Evolutionary conservation across 2,797 vertebrate species (phyloP).

Genomic region (Chiroxiphia lanceolata): DNA sequence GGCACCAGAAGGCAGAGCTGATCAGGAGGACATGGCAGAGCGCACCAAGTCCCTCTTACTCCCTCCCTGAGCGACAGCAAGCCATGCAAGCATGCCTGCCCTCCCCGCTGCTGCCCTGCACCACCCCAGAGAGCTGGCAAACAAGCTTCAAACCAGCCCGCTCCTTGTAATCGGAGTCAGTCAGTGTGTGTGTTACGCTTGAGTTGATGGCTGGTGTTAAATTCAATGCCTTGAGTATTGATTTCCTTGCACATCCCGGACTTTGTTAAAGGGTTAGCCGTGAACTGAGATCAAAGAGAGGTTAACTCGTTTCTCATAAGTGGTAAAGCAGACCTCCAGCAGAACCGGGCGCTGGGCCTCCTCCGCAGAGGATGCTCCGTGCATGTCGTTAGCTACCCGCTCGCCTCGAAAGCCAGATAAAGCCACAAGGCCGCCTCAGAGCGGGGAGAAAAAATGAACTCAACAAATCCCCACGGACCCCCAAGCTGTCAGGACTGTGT

Average conservation of each 20-base stretch:
- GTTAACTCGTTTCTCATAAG: slow-evolving; percentile 72
- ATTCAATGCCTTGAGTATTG: slow-evolving; percentile 75
- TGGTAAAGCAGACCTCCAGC: slow-evolving; percentile 68
- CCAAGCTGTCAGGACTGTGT: neutral
- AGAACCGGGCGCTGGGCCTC: slow-evolving; percentile 12
- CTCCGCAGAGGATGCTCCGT: slow-evolving; percentile 46
- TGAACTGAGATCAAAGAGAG: slow-evolving; percentile 75
- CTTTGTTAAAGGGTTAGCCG: slow-evolving; percentile 74
- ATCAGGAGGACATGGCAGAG: neutral
- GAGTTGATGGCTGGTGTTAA: slow-evolving; percentile 72
- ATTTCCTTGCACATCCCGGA: slow-evolving; percentile 70
- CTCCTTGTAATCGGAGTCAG: slow-evolving; percentile 61
- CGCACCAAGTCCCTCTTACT: neutral
- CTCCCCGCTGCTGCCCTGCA: neutral
- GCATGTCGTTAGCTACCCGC: slow-evolving; percentile 16
- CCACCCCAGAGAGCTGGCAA: slow-evolving; percentile 60
- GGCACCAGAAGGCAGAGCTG: neutral
- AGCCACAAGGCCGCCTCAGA: slow-evolving; percentile 20
- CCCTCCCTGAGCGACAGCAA: neutral
- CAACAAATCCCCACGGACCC: neutral
- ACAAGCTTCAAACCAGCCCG: slow-evolving; percentile 46
- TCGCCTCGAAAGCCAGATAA: neutral
- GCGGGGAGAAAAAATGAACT: slow-evolving; percentile 18
- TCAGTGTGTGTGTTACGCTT: slow-evolving; percentile 67
- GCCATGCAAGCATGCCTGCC: neutral